Conservation (phyloP, 2,888 invertebrate genomes). For the Pheosia gnoma region DNA sequence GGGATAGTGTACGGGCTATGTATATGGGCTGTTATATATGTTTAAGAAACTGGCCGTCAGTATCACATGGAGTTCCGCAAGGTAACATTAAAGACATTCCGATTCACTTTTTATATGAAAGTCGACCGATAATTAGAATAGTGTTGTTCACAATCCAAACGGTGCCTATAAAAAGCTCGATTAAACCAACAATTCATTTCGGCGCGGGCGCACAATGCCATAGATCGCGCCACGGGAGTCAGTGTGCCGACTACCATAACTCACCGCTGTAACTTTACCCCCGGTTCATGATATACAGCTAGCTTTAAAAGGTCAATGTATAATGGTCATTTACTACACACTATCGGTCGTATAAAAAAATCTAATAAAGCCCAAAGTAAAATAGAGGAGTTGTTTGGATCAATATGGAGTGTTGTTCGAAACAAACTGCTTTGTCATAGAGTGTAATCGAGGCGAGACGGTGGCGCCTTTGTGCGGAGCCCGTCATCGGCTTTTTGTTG, state of each 20-base stretch:
- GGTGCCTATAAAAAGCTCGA: slow-evolving; percentile 72
- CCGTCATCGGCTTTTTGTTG: slow-evolving; percentile 79
- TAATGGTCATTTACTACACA: slow-evolving; percentile 49
- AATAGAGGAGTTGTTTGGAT: slow-evolving; percentile 80
- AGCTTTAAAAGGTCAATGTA: slow-evolving; percentile 28
- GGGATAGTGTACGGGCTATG: too few relatives aligned
- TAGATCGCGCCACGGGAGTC: slow-evolving; percentile 77
- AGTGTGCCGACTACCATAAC: slow-evolving; percentile 47
- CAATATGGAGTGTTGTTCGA: slow-evolving; percentile 81
- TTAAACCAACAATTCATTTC: slow-evolving; percentile 80
- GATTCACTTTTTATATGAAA: slow-evolving; percentile 57
- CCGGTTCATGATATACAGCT: slow-evolving; percentile 9
- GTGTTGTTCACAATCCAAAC: slow-evolving; percentile 62
- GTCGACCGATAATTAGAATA: slow-evolving; percentile 43
- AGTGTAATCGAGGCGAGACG: slow-evolving; percentile 80
- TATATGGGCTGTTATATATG: too few relatives aligned
- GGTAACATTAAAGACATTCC: slow-evolving; percentile 16
- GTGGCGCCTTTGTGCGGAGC: slow-evolving; percentile 76
- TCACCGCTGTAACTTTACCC: slow-evolving; percentile 39
- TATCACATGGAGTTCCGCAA: not conserved
- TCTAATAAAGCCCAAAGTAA: slow-evolving; percentile 75
- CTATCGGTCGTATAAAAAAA: slow-evolving; percentile 63
- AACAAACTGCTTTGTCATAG: slow-evolving; percentile 82
- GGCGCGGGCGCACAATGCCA: slow-evolving; percentile 68
- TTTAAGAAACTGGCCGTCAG: too few relatives aligned